Percentiles rank a stretch among this genome's conserved stretches.
phyloP scores from a whole-genome alignment of 2,888 invertebrate species.

The Galerucella calmariensis region DNA sequence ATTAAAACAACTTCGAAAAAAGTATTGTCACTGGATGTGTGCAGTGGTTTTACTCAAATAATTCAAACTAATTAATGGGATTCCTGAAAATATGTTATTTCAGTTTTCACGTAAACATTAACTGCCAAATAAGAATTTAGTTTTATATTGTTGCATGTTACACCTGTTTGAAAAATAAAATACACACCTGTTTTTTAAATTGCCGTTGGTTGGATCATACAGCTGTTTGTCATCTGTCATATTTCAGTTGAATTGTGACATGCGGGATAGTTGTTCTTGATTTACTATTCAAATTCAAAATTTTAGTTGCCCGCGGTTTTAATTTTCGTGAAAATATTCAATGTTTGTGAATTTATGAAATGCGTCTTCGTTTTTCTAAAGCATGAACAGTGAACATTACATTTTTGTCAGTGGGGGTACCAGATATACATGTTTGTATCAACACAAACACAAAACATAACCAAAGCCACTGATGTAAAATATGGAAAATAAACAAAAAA shows the following conservation, averaged over 20 bases:
- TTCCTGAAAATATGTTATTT: no score
- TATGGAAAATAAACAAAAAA: conserved; percentile 12
- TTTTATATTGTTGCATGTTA: no score
- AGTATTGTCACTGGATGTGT: no score
- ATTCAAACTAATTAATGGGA: no score
- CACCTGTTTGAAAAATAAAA: no score
- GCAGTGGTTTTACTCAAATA: no score
- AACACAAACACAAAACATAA: neutral
- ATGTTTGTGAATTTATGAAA: neutral
- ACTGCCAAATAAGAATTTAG: no score
- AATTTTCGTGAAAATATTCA: conserved; percentile 7
- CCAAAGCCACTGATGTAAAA: neutral
- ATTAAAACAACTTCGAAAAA: no score
- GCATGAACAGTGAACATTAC: conserved; percentile 5
- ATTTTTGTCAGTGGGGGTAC: neutral
- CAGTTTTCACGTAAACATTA: no score
- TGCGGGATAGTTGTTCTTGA: conserved; percentile 8
- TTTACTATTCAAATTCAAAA: conserved; percentile 10
- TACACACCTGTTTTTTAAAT: no score
- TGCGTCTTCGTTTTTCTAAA: neutral
- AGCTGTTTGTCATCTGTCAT: conserved; percentile 5
- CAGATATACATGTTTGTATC: conserved; percentile 5
- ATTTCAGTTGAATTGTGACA: conserved; percentile 11
- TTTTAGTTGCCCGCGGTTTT: conserved; percentile 14
- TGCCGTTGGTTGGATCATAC: no score